Evolutionary conservation across 2,797 vertebrate genomes (phyloP), one percentile per base, ranked within the genome.

Genomic region (Austrolebias charrua): DNA sequence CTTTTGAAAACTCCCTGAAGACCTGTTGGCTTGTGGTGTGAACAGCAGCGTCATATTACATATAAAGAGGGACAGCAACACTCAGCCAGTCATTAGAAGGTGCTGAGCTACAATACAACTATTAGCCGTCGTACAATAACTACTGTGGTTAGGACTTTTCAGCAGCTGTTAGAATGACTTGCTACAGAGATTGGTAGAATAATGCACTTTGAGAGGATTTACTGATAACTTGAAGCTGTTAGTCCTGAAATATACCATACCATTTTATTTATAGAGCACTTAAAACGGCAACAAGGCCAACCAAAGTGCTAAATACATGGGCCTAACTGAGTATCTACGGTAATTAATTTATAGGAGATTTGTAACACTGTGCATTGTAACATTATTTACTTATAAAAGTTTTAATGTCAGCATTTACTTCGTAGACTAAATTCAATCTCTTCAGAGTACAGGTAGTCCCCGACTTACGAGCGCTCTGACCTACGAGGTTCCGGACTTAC

Each of bases 1-100:
- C 49, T 76, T 82, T 73, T 74, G 67, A 82, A 70, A 80, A 66
- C 73, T 73, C 82, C 81, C 80, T 3, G 35, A 80, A 78, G 82
- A 73, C 80, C 72, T 82, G 69, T 82, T 81, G 71, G 75, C 70
- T 79, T 82, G 85, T 67, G 79, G 81, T 82, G 74, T 64, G 80
- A 76, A 83, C 80, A 79, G 78, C 57, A 0, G 79, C 63, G 62
- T 83, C 69, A 4, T 18, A 12, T 86, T 81, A 76, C 82, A 55
- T 80, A 64, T 56, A 55, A 65, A 69, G 62, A 62, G 73, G 45
- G 57, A 65, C 67, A 15, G 72, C 50, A 73, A 66, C 52, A 59
- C 54, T 65, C 69, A 55, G 66, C 63, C 43, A 55, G 71, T 63
- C 81, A 83, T 81, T 73, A 74, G 63, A 63, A 79, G 76, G 78